phyloP scores from a whole-genome alignment of 92 coral and sea anemone genomes.

The Porites rus region DNA sequence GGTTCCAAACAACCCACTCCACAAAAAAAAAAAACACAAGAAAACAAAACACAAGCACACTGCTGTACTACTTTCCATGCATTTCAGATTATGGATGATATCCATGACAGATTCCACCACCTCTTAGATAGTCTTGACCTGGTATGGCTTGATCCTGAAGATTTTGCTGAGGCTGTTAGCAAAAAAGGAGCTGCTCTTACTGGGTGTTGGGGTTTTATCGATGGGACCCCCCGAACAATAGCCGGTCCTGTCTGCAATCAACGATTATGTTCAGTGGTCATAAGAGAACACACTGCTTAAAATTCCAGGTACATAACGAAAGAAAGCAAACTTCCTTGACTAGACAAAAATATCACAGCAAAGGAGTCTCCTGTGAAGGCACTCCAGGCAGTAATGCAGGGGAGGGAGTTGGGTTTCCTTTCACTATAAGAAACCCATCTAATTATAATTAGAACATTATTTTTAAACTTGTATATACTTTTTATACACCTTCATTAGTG shows the following conservation, averaged over 20 bases:
- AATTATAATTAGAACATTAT: conserved; percentile 49
- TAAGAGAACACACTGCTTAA: conserved; percentile 57
- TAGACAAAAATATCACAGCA: conserved; percentile 51
- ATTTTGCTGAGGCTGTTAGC: conserved; percentile 47
- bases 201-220: conserved; percentile 66
- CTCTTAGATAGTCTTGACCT: conserved; percentile 53
- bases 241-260: conserved; percentile 54
- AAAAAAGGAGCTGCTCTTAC: conserved; percentile 65
- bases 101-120: conserved; percentile 58
- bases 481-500: conserved; percentile 16
- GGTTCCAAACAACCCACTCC: conserved; percentile 58
- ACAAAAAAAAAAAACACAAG: conserved; percentile 8
- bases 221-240: conserved; percentile 62
- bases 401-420: conserved; percentile 45
- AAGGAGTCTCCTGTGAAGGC: conserved; percentile 49
- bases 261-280: conserved; percentile 58
- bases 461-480: conserved; percentile 7
- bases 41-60: conserved; percentile 39
- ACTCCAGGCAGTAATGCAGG: conserved; percentile 54
- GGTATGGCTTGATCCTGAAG: conserved; percentile 63
- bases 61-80: conserved; percentile 53
- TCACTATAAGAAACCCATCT: conserved; percentile 45
- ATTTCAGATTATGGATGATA: conserved; percentile 70
- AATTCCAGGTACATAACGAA: conserved; percentile 52
- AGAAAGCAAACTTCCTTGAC: conserved; percentile 56